These are phyloP conservation scores for Vulpes vulpes DNA, from an alignment of 2,113 vertebrate species.

Conservation along the genomic window DNA sequence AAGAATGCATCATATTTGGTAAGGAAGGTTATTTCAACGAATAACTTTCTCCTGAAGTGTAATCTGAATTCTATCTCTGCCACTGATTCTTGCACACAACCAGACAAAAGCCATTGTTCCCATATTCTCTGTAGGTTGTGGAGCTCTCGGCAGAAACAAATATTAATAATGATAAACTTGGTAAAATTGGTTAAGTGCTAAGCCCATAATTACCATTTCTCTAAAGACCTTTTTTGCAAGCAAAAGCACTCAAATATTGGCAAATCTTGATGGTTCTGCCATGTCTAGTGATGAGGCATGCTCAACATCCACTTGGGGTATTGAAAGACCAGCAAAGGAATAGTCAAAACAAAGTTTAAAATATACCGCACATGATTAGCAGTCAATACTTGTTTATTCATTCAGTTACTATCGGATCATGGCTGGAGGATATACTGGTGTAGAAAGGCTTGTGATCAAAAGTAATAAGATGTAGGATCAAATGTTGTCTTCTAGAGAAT, in stretches of 20 bases:
- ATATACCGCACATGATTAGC: no score
- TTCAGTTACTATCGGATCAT: background rate
- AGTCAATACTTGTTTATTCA: background rate
- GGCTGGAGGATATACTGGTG: background rate
- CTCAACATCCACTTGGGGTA: background rate
- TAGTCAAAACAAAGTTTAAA: background rate
- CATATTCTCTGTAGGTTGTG: background rate
- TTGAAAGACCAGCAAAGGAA: background rate
- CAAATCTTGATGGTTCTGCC: background rate
- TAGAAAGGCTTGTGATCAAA: background rate
- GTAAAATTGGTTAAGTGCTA: background rate
- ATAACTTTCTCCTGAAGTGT: background rate
- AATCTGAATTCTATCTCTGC: background rate
- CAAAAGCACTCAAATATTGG: no score
- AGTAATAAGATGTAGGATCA: background rate
- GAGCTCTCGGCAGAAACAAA: background rate
- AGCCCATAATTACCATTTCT: background rate
- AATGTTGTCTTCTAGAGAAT: background rate
- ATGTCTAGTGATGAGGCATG: background rate
- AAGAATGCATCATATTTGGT: background rate
- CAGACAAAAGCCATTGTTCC: background rate
- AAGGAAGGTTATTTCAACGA: background rate
- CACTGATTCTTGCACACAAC: background rate
- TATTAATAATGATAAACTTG: background rate
- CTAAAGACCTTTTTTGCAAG: background rate